Evolutionary conservation across 2,888 invertebrate genomes (phyloP), one percentile per base, ranked within the genome.

Genomic region (Cosmia trapezina): DNA sequence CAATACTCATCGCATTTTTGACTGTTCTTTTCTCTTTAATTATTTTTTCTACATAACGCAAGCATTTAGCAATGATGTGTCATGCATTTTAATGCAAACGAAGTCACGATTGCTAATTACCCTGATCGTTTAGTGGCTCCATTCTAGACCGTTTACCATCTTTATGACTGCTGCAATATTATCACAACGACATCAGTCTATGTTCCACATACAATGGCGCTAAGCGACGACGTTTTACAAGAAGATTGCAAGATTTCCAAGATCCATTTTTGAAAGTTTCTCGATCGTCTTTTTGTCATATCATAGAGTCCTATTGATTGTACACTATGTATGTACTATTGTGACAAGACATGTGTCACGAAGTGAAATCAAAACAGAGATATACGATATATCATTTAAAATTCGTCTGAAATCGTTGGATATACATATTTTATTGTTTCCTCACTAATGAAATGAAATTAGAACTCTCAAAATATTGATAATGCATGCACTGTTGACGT

Each of bases 11-110:
- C 12, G 12, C n/a, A 4, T 37, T 37, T 37, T 28, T 43, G 11
- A 43, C 6, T 5, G 17, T 60, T 37, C 0, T 41, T 61, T 64
- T 61, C 9, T 69, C 8, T 63, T 65, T 60, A 47, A 28, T 63
- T 12, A 22, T 43, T 45, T 43, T 47, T 0, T 11, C n/a, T 53
- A 19, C n/a, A 47, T 33, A 47, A 3, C 8, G 7, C 14, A 14
- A 14, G 22, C 43, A 43, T 65, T 78, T 66, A 63, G 49, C 53
- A 53, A 49, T 76, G 19, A 33, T 70, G 71, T 76, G 66, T 76
- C 81, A 81, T 67, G 77, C 77, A 60, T 63, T 81, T 77, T 73
- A 73, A 83, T 70, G 54, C 65, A 56, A 65, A 59, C 53, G 53
- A 70, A 64, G 69, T 73, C 60, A 45, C 54, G n/a, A 76, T 57